phyloP scores from a whole-genome alignment of 2,113 vertebrate genomes.

The Chauna torquata region DNA sequence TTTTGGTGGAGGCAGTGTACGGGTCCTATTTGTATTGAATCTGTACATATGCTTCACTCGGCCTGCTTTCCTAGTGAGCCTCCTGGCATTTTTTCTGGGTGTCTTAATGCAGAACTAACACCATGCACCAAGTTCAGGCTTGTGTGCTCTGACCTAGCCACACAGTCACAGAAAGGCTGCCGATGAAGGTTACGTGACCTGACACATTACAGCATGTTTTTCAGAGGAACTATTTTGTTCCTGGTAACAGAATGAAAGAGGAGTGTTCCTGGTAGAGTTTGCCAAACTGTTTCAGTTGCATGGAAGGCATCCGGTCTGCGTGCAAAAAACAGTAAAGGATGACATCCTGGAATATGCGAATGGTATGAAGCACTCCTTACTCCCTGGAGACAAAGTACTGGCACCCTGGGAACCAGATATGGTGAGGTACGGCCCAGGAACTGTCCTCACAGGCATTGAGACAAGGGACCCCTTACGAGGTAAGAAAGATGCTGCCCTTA shows the following conservation, averaged over 20 bases:
- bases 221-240: constrained; percentile 6
- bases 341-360: constrained; percentile 79
- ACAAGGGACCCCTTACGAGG: constrained; percentile 73
- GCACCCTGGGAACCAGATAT: constrained; percentile 81
- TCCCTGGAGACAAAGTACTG: constrained; percentile 85
- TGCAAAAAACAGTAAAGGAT: constrained; percentile 70
- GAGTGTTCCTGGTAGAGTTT: constrained; percentile 82
- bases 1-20: not conserved
- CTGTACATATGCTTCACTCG: not conserved
- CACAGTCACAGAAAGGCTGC: not conserved
- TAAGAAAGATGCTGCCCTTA: constrained; percentile 35
- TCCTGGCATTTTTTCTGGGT: rapidly evolving
- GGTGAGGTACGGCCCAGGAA: constrained; percentile 83
- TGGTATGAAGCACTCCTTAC: constrained; percentile 54
- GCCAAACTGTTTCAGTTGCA: constrained; percentile 35
- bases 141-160: not conserved
- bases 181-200: not conserved
- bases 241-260: constrained; percentile 70
- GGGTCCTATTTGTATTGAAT: not conserved
- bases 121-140: not conserved
- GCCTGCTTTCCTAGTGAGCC: not conserved
- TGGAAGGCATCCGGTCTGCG: constrained; percentile 5
- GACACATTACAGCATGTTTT: not conserved
- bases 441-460: constrained; percentile 73
- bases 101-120: not conserved